Evolutionary conservation across 2,888 invertebrate genomes (phyloP).

Genomic region (Patella pellucida): DNA sequence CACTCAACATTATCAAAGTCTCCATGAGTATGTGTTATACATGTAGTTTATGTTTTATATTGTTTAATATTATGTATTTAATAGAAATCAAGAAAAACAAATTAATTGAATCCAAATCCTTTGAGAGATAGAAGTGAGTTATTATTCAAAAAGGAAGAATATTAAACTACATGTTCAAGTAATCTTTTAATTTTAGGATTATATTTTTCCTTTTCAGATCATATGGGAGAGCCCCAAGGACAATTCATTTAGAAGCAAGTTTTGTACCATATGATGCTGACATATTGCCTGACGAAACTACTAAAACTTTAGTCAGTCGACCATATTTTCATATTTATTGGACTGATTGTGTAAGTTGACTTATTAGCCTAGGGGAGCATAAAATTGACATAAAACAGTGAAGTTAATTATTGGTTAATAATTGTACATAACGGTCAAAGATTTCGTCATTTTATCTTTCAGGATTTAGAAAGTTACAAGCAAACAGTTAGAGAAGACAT

Average conservation of each 20-base stretch:
- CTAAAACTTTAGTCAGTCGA: slow-evolving; percentile 84
- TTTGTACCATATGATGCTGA: slow-evolving; percentile 85
- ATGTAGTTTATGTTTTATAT: too few relatives aligned
- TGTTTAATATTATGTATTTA: too few relatives aligned
- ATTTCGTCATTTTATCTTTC: slow-evolving; percentile 48
- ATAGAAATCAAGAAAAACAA: too few relatives aligned
- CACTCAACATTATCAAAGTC: too few relatives aligned
- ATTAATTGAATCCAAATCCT: too few relatives aligned
- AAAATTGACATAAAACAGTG: too few relatives aligned
- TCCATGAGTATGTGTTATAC: too few relatives aligned
- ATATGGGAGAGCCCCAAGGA: slow-evolving; percentile 87
- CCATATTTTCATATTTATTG: slow-evolving; percentile 95
- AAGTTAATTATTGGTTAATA: too few relatives aligned
- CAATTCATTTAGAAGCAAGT: slow-evolving; percentile 83
- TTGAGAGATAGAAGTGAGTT: too few relatives aligned
- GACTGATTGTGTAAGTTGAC: slow-evolving; percentile 88
- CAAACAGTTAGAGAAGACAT: slow-evolving; percentile 89
- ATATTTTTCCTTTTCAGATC: slow-evolving; percentile 72
- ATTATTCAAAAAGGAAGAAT: too few relatives aligned
- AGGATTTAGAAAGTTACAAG: slow-evolving; percentile 95
- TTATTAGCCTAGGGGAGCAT: not conserved
- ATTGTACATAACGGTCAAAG: too few relatives aligned
- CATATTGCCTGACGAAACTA: slow-evolving; percentile 79
- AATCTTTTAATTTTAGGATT: too few relatives aligned
- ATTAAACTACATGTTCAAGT: not conserved